phyloP scores from a whole-genome alignment of 1,140 invertebrate genomes.

The Gryon sp. region DNA sequence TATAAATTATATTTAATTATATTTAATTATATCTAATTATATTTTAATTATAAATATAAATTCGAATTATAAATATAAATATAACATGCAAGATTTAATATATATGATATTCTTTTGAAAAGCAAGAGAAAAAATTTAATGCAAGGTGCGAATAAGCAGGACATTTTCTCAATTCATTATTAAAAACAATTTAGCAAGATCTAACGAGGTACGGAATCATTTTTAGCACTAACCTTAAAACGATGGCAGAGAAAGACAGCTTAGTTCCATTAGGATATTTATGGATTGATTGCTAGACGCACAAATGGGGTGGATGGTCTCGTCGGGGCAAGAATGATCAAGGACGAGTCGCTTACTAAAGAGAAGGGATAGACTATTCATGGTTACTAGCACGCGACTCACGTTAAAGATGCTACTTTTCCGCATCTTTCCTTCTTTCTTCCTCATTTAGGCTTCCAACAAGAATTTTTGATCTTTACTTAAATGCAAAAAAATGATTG shows the following conservation, averaged over 20 bases:
- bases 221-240: slow-evolving; percentile 60
- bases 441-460: slow-evolving; percentile 53
- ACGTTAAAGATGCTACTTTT: slow-evolving; percentile 63
- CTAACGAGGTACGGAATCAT: slow-evolving; percentile 40
- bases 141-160: slow-evolving; percentile 61
- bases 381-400: slow-evolving; percentile 66
- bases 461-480: too few relatives aligned
- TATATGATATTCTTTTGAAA: slow-evolving; percentile 64
- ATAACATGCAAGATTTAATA: too few relatives aligned
- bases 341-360: slow-evolving; percentile 36
- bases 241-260: slow-evolving; percentile 72
- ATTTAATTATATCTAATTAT: too few relatives aligned
- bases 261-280: slow-evolving; percentile 76
- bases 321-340: slow-evolving; percentile 56
- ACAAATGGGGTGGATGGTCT: slow-evolving; percentile 51
- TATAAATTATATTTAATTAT: too few relatives aligned
- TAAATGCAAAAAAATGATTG: too few relatives aligned
- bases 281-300: slow-evolving; percentile 66
- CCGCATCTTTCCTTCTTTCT: slow-evolving; percentile 51
- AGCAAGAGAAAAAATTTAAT: slow-evolving; percentile 60
- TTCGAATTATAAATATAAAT: too few relatives aligned
- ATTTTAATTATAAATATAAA: too few relatives aligned
- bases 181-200: slow-evolving; percentile 66
- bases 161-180: slow-evolving; percentile 59
- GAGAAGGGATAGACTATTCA: slow-evolving; percentile 65